Conservation (phyloP, 2,888 invertebrate genomes). For the Cenopis cana region DNA sequence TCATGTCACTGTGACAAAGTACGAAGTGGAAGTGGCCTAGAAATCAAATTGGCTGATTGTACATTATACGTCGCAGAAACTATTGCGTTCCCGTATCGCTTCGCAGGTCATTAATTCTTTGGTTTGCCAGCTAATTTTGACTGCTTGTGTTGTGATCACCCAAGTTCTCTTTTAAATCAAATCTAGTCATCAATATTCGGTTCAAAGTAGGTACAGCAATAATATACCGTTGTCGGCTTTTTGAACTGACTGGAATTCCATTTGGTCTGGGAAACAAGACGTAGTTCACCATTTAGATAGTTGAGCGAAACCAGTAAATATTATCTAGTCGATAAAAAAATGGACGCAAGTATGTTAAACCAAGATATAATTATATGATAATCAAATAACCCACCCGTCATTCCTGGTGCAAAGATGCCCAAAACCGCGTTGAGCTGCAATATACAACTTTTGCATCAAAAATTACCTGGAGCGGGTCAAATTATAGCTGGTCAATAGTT, state of each 20-base stretch:
- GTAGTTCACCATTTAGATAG: not conserved
- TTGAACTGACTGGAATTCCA: slow-evolving; percentile 4
- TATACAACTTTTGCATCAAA: too few relatives aligned
- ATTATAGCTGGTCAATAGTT: too few relatives aligned
- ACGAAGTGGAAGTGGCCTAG: too few relatives aligned
- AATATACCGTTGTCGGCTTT: not conserved
- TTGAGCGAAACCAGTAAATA: not conserved
- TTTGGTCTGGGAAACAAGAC: slow-evolving; percentile 3
- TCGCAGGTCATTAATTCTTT: slow-evolving; percentile 4
- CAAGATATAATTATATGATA: too few relatives aligned
- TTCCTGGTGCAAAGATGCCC: too few relatives aligned
- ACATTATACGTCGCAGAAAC: not conserved
- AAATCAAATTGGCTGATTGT: too few relatives aligned
- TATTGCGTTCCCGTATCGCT: not conserved
- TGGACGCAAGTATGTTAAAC: not conserved
- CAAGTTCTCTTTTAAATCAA: not conserved
- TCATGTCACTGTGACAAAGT: too few relatives aligned
- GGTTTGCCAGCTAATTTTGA: not conserved
- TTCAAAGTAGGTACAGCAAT: not conserved
- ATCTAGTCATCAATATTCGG: not conserved
- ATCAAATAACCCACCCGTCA: too few relatives aligned
- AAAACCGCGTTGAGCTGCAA: too few relatives aligned
- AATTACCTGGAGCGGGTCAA: too few relatives aligned
- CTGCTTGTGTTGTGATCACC: not conserved
- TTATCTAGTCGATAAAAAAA: not conserved